Base-by-base conservation (phyloP, 1,140 invertebrate genomes). In the Drosophila grimshawi region DNA sequence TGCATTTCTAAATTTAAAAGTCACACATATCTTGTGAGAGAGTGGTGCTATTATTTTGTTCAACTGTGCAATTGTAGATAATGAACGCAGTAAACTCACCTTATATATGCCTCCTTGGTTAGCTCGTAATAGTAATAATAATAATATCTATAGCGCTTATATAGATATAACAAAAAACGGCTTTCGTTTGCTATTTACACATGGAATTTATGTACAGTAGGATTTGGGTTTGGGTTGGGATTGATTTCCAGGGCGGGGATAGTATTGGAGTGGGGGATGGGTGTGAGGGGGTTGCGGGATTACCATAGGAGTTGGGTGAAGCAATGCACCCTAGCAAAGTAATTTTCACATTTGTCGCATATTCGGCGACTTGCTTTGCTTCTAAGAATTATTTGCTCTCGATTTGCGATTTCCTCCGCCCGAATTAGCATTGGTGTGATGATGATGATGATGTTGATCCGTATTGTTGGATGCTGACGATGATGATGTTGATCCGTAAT, bases 121-220 rank as follows among this genome's bases (percentile, higher is more conserved):
- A 74, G 80, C 65, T 89, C 39, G 60, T 77, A 73, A 4, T 4
- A 33, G 19, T 19, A 19, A 19, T 43, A 43, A n/a, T 43, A n/a
- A n/a, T 43, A 63, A 80, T 71, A 86, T 89, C 77, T 88, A 83
- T 89, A 83, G 83, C 80, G 56, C 85, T 89, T 83, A 88, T 80
- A 80, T 80, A 83, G 80, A 76, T 57, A 71, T 89, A 88, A 89
- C 85, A 88, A 81, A 85, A 83, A 79, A 69, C 65, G 43, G 51
- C 59, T 68, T 55, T 76, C 61, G 53, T 60, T 89, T 70, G 71
- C 19, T 89, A 88, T 88, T 88, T 88, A 88, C 83, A 88, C 60
- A 71, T 88, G 85, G 85, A 88, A 88, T 88, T 89, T 83, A 89
- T 88, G 46, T 88, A 88, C 83, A 89, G 53, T 59, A 7, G 68